Evolutionary conservation across 2,888 invertebrate species (phyloP).

Genomic region (Caenorhabditis sp.): DNA sequence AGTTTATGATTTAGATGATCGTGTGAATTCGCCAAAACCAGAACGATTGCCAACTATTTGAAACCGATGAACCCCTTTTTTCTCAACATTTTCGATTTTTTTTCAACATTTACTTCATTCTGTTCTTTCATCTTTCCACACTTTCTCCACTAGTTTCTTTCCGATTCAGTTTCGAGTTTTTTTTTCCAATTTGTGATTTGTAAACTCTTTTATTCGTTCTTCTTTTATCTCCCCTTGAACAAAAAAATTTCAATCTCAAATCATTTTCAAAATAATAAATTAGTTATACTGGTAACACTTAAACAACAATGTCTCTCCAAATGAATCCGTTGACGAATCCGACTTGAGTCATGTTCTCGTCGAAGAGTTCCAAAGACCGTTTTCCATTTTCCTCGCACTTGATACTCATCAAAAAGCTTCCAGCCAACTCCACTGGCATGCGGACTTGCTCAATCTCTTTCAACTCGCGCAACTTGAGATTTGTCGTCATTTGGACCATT

Average conservation of each 20-base stretch:
- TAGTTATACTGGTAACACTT: background rate
- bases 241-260: slow-evolving; percentile 12
- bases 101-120: slow-evolving; percentile 1
- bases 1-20: slow-evolving; percentile 54
- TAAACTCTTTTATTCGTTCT: background rate
- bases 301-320: slow-evolving; percentile 60
- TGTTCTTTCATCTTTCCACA: slow-evolving; percentile 54
- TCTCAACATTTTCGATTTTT: background rate
- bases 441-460: slow-evolving; percentile 59
- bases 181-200: slow-evolving; percentile 39
- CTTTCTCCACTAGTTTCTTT: slow-evolving; percentile 37
- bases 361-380: slow-evolving; percentile 41
- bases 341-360: slow-evolving; percentile 56
- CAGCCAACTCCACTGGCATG: slow-evolving; percentile 55
- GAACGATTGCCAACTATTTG: slow-evolving; percentile 49
- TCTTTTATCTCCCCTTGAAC: slow-evolving; percentile 1
- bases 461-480: slow-evolving; percentile 52
- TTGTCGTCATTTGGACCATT: slow-evolving; percentile 54
- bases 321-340: slow-evolving; percentile 54
- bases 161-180: slow-evolving; percentile 41
- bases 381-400: slow-evolving; percentile 46
- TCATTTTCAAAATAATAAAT: slow-evolving; percentile 10
- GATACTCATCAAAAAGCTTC: slow-evolving; percentile 48
- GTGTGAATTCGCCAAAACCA: slow-evolving; percentile 41
- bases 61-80: slow-evolving; percentile 1